Evolutionary conservation across 2,797 vertebrate species (phyloP).

Genomic region (Simalia tracyae): DNA sequence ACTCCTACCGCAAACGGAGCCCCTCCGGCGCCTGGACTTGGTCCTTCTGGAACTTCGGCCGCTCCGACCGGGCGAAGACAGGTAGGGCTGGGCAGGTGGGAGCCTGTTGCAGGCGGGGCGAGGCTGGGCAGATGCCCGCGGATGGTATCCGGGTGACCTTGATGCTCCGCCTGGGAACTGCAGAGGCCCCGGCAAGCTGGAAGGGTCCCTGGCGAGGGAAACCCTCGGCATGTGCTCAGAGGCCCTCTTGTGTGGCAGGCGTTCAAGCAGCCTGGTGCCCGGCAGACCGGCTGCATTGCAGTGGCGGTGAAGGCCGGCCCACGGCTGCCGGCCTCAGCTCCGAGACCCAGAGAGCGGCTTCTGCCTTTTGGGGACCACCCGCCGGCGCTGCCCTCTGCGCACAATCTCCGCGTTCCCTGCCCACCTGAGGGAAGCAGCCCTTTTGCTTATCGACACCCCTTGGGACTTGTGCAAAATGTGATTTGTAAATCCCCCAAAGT

Average conservation of each 20-base stretch:
- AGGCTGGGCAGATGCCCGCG: background rate
- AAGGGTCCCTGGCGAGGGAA: background rate
- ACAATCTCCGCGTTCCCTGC: background rate
- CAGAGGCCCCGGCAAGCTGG: too few species aligned
- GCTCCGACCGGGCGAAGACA: constrained; percentile 36
- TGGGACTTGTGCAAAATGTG: background rate
- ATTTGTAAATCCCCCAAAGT: background rate
- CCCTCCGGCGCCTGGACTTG: constrained; percentile 58
- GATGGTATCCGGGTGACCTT: background rate
- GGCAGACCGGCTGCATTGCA: background rate
- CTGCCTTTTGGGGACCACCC: background rate
- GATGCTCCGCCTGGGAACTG: background rate
- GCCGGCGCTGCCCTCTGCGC: background rate
- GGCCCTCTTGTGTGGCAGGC: background rate
- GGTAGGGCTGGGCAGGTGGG: background rate
- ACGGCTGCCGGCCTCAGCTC: too few species aligned
- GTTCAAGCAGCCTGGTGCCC: background rate
- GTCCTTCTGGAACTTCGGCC: constrained; percentile 73
- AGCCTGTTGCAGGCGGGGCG: background rate
- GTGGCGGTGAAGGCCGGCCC: background rate
- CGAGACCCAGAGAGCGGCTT: background rate
- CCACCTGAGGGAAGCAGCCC: background rate
- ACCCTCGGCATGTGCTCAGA: background rate
- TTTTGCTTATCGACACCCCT: background rate
- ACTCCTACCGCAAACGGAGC: constrained; percentile 75